Evolutionary conservation across 2,113 vertebrate species (phyloP).

Genomic region (Lynx canadensis): DNA sequence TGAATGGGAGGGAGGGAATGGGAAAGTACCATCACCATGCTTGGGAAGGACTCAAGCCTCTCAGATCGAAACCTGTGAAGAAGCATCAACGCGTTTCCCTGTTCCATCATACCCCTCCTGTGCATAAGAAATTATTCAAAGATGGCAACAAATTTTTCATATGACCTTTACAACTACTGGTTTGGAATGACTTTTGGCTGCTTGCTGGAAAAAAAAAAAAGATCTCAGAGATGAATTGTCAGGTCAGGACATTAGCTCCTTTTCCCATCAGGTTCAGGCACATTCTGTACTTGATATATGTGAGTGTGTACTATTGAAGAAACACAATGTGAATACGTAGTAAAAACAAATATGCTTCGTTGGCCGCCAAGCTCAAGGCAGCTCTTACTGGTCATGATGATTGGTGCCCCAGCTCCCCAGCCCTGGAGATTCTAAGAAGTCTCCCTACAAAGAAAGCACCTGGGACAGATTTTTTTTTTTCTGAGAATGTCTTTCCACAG

Average conservation of each 20-base stretch:
- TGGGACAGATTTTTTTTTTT: not conserved
- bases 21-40: not conserved
- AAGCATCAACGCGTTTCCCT: not conserved
- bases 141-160: not conserved
- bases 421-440: not conserved
- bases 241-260: constrained; percentile 40
- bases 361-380: not conserved
- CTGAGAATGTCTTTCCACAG: not conserved
- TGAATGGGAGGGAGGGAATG: accelerated
- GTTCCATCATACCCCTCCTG: not conserved
- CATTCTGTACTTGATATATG: not conserved
- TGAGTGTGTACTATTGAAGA: not conserved
- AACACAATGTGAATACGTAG: not conserved
- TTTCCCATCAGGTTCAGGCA: not conserved
- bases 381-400: not conserved
- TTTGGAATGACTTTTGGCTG: constrained; percentile 55
- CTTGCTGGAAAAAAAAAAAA: constrained; percentile 49
- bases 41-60: not conserved
- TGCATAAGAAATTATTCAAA: constrained; percentile 31
- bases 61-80: not conserved
- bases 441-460: not conserved
- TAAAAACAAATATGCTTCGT: not conserved
- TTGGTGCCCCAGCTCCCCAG: not conserved
- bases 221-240: constrained; percentile 40
- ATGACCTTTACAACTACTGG: constrained; percentile 61